Percentiles rank a stretch among this genome's conserved stretches.
These are phyloP conservation scores for Pelecanoides urinatrix DNA, from an alignment of 2,113 vertebrate species.

Conservation along the genomic window DNA sequence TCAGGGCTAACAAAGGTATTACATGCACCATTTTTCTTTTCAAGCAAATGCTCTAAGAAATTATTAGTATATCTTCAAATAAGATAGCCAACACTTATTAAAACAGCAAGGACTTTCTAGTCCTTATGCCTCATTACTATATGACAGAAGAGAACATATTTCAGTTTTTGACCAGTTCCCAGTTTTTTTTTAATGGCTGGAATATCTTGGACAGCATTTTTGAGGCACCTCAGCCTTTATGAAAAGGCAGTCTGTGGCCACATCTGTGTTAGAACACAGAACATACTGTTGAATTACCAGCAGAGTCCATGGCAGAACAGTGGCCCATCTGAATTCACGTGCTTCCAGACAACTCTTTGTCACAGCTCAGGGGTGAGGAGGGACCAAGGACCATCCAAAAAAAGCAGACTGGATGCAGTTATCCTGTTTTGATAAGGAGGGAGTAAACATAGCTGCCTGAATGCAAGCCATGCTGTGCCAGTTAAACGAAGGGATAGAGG, in stretches of 20 bases:
- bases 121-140: neutral
- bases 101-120: neutral
- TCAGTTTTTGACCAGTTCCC: neutral
- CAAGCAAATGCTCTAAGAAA: neutral
- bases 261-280: neutral
- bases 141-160: neutral
- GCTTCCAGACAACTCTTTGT: neutral
- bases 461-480: neutral
- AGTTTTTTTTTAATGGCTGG: neutral
- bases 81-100: neutral
- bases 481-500: fast-evolving
- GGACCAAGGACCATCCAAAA: neutral
- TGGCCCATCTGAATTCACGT: neutral
- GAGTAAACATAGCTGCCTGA: neutral
- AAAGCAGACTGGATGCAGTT: neutral
- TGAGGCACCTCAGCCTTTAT: neutral
- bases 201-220: neutral
- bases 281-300: neutral
- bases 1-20: neutral
- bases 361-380: neutral
- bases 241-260: neutral
- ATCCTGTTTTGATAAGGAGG: neutral
- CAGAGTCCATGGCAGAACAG: neutral
- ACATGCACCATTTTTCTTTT: neutral
- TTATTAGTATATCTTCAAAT: neutral